phyloP scores from a whole-genome alignment of 2,113 vertebrate species.

The Heterochromis multidens region DNA sequence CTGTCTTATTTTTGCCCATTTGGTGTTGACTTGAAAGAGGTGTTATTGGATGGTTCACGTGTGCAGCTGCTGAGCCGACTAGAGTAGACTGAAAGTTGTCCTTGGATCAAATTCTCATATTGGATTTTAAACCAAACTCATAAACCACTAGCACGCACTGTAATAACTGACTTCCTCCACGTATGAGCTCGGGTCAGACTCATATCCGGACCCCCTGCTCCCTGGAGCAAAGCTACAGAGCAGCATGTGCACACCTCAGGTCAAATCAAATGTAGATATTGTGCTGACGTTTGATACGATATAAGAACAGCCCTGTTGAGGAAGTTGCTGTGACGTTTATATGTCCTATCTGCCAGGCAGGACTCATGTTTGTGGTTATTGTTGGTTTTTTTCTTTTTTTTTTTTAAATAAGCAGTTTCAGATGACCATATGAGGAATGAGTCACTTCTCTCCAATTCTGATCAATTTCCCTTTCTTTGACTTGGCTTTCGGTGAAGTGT shows the following conservation, averaged over 20 bases:
- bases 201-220: conserved; percentile 74
- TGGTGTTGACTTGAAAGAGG: conserved; percentile 65
- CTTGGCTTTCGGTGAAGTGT: not conserved
- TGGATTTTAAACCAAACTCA: conserved; percentile 68
- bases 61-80: conserved; percentile 57
- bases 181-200: conserved; percentile 64
- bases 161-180: conserved; percentile 68
- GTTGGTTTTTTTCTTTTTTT: not conserved
- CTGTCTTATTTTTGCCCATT: conserved; percentile 50
- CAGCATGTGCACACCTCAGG: conserved; percentile 35
- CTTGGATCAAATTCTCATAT: conserved; percentile 62
- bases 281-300: conserved; percentile 17
- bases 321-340: conserved; percentile 15
- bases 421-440: conserved; percentile 34
- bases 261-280: conserved; percentile 19
- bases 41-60: conserved; percentile 56
- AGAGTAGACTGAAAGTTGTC: conserved; percentile 57
- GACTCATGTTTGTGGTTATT: conserved; percentile 14
- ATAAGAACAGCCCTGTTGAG: not conserved
- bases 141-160: conserved; percentile 51
- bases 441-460: conserved; percentile 41
- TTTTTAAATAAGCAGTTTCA: conserved; percentile 41
- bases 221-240: conserved; percentile 46
- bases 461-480: conserved; percentile 42
- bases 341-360: not conserved